phyloP scores from a whole-genome alignment of 2,797 vertebrate species.

The Rhinogobio ventralis region DNA sequence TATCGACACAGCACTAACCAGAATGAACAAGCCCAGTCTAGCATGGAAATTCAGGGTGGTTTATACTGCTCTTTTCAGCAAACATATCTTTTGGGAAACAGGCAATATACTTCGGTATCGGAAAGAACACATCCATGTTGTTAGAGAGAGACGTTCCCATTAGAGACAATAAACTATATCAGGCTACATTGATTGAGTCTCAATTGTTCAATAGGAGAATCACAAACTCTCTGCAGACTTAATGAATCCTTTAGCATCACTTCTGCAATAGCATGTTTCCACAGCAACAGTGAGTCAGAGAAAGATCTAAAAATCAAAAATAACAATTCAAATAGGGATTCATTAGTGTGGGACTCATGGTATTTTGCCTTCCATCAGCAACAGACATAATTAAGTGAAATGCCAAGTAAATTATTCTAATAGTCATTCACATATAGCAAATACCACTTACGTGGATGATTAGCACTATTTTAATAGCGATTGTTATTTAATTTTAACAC shows the following conservation, averaged over 20 bases:
- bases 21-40: neutral
- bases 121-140: slow-evolving; percentile 6
- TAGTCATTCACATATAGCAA: neutral
- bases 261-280: slow-evolving; percentile 20
- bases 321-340: slow-evolving; percentile 31
- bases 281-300: slow-evolving; percentile 37
- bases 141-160: slow-evolving; percentile 19
- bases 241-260: slow-evolving; percentile 44
- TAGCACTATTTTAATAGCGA: slow-evolving; percentile 5
- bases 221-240: slow-evolving; percentile 37
- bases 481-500: neutral
- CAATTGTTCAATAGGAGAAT: slow-evolving; percentile 41
- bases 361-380: neutral
- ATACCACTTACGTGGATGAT: neutral
- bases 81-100: slow-evolving; percentile 13
- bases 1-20: neutral
- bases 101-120: neutral
- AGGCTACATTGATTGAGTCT: slow-evolving; percentile 43
- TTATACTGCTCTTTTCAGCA: neutral
- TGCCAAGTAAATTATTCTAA: slow-evolving; percentile 4
- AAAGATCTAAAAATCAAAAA: slow-evolving; percentile 8
- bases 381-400: neutral
- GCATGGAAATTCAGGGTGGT: neutral
- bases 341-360: neutral
- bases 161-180: slow-evolving; percentile 42